phyloP scores from a whole-genome alignment of 2,797 vertebrate species.

The Gouania willdenowi region DNA sequence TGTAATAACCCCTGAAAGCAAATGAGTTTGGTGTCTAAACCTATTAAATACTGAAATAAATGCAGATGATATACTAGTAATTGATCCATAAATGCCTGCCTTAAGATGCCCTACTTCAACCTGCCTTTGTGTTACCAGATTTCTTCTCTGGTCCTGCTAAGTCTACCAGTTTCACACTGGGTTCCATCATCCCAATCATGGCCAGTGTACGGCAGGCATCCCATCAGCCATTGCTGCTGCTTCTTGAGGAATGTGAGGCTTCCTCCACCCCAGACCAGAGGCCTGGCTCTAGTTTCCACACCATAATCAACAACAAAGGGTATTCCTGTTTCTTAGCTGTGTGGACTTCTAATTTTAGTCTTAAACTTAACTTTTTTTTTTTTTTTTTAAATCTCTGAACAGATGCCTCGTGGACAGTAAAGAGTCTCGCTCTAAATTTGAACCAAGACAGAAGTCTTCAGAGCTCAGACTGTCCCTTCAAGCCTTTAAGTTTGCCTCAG shows the following conservation, averaged over 20 bases:
- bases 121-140: conserved; percentile 39
- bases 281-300: conserved; percentile 37
- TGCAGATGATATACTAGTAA: too few relatives aligned
- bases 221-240: conserved; percentile 71
- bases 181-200: conserved; percentile 69
- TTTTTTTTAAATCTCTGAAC: background rate
- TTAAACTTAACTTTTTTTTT: too few relatives aligned
- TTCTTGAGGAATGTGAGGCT: conserved; percentile 77
- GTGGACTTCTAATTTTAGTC: background rate
- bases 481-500: conserved; percentile 69
- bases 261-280: conserved; percentile 15
- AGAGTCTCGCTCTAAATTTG: conserved; percentile 56
- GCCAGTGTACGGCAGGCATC: conserved; percentile 62
- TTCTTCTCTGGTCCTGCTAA: conserved; percentile 58
- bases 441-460: conserved; percentile 45
- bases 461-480: conserved; percentile 65
- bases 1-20: too few relatives aligned
- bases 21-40: too few relatives aligned
- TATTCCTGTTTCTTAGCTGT: conserved; percentile 18
- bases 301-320: conserved; percentile 77
- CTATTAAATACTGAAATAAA: too few relatives aligned
- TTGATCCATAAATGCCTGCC: too few relatives aligned
- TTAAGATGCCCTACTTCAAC: background rate
- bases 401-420: conserved; percentile 77
- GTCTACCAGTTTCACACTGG: conserved; percentile 47